Base-by-base conservation (phyloP, 2,113 vertebrate genomes). In the Limanda limanda region DNA sequence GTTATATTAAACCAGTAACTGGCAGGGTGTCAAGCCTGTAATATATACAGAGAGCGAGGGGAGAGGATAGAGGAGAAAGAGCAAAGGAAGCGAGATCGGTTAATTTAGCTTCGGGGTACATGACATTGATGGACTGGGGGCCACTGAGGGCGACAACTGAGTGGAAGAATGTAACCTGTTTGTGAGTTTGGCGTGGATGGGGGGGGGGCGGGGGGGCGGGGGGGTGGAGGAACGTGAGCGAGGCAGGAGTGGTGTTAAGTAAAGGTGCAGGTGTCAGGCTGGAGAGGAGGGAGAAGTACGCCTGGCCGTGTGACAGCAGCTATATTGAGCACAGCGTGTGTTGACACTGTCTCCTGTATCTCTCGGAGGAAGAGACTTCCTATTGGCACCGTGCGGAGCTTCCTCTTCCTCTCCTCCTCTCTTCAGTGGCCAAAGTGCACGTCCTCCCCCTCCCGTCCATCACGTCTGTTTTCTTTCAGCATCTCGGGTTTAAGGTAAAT, bases 331-430 rank as follows among this genome's bases (percentile, higher is more conserved):
- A 45, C 91, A 91, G 91, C 76, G 87, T 94, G 90, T 94, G 93
- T 93, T 94, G 92, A 94, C 92, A 93, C 91, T 91, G 89, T 93
- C 92, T 94, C 92, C 92, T 89, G 88, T 93, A 93, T 93, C 92
- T 92, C 86, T 89, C 89, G 47, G 86, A 93, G 94, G 94, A 94
- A 94, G 93, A 94, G 91, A 93, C 92, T 95, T 94, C 94, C 94
- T 94, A 88, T 92, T 94, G 94, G 94, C 94, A 94, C 90, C 79
- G 82, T 60, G 59, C 83, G 80, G 68, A 83, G 88, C 90, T 91
- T 93, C 91, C 91, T 88, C 81, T 31, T 70, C 56, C 70, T 68
- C 81, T 68, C 59, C 12, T 48, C 75, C 80, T 68, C 63, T 73
- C 58, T 67, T 76, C 84, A 25, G 69, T 54, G 71, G 83, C 71